phyloP scores from a whole-genome alignment of 2,113 vertebrate genomes.

The Urocolius indicus region DNA sequence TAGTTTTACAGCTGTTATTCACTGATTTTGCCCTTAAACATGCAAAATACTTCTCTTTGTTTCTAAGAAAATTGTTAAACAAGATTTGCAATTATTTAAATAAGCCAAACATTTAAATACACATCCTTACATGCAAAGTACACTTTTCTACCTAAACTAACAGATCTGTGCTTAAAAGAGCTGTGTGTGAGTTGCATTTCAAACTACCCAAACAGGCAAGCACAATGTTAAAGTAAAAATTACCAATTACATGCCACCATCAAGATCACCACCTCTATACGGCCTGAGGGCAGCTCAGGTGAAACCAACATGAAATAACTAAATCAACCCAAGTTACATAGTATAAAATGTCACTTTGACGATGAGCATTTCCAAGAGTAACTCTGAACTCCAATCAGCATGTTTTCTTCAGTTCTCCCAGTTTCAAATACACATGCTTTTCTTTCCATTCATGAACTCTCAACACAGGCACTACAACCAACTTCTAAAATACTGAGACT shows the following conservation, averaged over 20 bases:
- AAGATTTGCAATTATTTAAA: neutral
- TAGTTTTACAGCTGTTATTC: neutral
- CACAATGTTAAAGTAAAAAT: neutral
- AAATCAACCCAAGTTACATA: neutral
- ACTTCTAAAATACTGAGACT: neutral
- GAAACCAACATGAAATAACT: neutral
- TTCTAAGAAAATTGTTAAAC: neutral
- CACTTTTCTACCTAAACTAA: neutral
- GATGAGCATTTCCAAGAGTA: neutral
- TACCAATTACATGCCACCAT: neutral
- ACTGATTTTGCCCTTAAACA: neutral
- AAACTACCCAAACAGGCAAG: neutral
- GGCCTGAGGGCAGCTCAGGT: neutral
- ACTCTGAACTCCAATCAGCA: neutral
- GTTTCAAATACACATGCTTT: conserved; percentile 10
- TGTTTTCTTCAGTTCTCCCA: neutral
- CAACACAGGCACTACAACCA: neutral
- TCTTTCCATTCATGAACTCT: neutral
- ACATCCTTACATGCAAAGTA: neutral
- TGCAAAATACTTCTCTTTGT: neutral
- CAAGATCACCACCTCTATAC: neutral
- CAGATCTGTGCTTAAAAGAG: neutral
- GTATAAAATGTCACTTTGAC: neutral
- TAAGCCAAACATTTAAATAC: neutral
- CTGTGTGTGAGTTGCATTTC: neutral